Evolutionary conservation across 2,113 vertebrate species (phyloP).

Genomic region (zebrafish (Danio rerio)): GRCz12tu NC_133186.1:33689501-33690000

Average conservation of each 20-base stretch:
- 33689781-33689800: constrained; percentile 76
- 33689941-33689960: constrained; percentile 80
- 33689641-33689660: constrained; percentile 2
- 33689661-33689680: neutral
- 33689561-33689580: neutral
- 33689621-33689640: constrained; percentile 7
- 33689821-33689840: constrained; percentile 83
- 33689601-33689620: neutral
- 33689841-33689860: constrained; percentile 61
- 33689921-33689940: constrained; percentile 83
- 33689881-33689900: constrained; percentile 76
- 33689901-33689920: constrained; percentile 82
- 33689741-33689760: constrained; percentile 75
- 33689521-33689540: neutral
- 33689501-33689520: neutral
- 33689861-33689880: constrained; percentile 70
- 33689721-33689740: neutral
- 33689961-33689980: constrained; percentile 71
- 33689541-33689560: neutral
- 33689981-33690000: constrained; percentile 2
- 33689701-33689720: neutral
- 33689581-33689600: neutral
- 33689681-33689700: neutral
- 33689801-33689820: constrained; percentile 81
- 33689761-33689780: constrained; percentile 85